Percentiles rank a stretch among this genome's conserved stretches.
Conservation (phyloP, 2,888 invertebrate species). For the Thymelicus acteon region DNA sequence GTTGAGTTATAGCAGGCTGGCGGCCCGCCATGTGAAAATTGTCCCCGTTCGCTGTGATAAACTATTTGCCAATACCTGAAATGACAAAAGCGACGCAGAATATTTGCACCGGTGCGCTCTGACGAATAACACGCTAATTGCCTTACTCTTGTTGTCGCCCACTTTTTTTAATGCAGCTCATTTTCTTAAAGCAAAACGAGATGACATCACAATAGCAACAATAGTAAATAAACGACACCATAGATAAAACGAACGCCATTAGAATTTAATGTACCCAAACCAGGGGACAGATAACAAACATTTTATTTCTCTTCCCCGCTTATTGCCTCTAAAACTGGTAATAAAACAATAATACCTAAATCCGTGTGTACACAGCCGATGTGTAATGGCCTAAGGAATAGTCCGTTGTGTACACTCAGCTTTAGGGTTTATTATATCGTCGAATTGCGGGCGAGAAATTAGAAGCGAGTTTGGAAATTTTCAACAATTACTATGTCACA, state of each 20-base stretch:
- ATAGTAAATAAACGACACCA: background rate
- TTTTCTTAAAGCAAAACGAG: background rate
- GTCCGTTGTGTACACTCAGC: conserved; percentile 27
- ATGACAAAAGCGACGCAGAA: background rate
- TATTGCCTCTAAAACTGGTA: conserved; percentile 31
- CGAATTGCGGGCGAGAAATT: background rate
- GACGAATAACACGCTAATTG: background rate
- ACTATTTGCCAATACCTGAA: background rate
- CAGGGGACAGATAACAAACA: conserved; percentile 23
- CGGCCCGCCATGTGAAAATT: background rate
- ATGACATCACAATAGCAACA: background rate
- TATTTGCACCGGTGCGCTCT: background rate
- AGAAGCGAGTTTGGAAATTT: background rate
- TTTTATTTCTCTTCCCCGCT: conserved; percentile 27
- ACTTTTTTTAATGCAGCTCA: too few relatives aligned
- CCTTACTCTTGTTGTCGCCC: too few relatives aligned
- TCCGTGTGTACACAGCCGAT: conserved; percentile 35
- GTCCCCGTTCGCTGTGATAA: background rate
- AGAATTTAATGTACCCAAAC: conserved; percentile 27
- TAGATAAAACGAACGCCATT: conserved; percentile 13
- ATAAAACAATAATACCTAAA: conserved; percentile 37
- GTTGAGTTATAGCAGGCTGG: background rate
- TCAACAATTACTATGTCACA: too few relatives aligned
- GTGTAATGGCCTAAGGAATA: conserved; percentile 27
- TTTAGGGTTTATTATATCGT: background rate